Evolutionary conservation across 2,113 vertebrate species (phyloP).

Genomic region (Xenopus laevis): DNA sequence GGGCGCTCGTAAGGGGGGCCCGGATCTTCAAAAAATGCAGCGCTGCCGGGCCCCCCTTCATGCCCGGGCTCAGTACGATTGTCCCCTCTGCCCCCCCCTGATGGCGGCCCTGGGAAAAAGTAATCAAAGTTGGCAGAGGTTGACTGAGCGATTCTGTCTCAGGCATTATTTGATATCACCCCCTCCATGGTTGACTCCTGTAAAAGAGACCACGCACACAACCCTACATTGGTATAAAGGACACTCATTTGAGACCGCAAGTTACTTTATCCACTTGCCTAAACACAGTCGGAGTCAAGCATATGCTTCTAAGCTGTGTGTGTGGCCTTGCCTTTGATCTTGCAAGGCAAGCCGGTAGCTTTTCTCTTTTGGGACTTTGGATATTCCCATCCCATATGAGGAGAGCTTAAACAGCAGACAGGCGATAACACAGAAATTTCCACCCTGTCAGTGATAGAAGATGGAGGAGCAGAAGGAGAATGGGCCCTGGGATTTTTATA

Average conservation of each 20-base stretch:
- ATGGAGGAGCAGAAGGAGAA: conserved; percentile 22
- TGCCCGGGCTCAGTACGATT: too few relatives aligned
- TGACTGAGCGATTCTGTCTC: too few relatives aligned
- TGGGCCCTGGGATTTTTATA: conserved; percentile 32
- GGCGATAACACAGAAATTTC: conserved; percentile 22
- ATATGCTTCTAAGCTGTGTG: conserved; percentile 5
- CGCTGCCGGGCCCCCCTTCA: too few relatives aligned
- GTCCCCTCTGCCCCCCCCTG: too few relatives aligned
- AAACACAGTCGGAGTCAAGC: neutral
- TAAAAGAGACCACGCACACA: too few relatives aligned
- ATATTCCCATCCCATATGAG: conserved; percentile 41
- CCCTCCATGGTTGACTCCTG: too few relatives aligned
- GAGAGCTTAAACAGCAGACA: conserved; percentile 14
- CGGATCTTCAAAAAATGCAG: too few relatives aligned
- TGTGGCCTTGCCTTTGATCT: conserved; percentile 15
- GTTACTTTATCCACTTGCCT: neutral
- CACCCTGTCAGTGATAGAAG: conserved; percentile 10
- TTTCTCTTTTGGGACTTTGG: conserved; percentile 25
- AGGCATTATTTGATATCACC: too few relatives aligned
- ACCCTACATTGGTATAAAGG: too few relatives aligned
- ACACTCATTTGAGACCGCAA: neutral
- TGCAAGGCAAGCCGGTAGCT: conserved; percentile 7
- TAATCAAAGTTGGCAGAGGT: too few relatives aligned
- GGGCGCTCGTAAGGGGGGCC: too few relatives aligned
- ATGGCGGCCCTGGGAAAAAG: too few relatives aligned